These are phyloP conservation scores for Pimephales promelas DNA, from an alignment of 2,113 vertebrate species.

Conservation along the genomic window DNA sequence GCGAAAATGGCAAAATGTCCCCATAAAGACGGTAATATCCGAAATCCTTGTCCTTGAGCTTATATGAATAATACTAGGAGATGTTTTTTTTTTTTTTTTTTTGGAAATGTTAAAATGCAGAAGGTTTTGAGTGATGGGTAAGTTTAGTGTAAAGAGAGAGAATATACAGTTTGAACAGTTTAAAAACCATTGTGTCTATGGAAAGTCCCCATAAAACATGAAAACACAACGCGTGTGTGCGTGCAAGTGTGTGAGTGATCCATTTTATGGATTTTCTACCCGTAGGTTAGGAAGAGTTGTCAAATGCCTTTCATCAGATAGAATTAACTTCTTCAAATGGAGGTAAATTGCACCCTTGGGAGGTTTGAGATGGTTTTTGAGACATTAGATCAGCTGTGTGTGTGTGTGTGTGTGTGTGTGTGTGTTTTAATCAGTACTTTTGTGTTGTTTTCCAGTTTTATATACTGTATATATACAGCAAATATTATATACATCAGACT, in stretches of 20 bases:
- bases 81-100: too few relatives aligned
- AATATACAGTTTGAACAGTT: background rate
- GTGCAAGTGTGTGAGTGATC: background rate
- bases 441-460: too few relatives aligned
- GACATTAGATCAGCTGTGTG: background rate
- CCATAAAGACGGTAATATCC: background rate
- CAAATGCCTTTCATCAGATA: conserved; percentile 60
- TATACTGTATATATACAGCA: too few relatives aligned
- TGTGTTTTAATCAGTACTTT: too few relatives aligned
- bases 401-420: too few relatives aligned
- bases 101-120: too few relatives aligned
- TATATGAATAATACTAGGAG: too few relatives aligned
- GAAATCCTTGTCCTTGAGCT: too few relatives aligned
- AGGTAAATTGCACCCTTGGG: conserved; percentile 64
- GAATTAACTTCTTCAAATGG: conserved; percentile 66
- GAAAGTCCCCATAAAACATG: background rate
- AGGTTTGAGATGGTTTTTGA: conserved; percentile 1
- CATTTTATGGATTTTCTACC: background rate
- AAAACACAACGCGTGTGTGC: background rate
- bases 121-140: background rate
- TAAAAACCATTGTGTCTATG: background rate
- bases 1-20: too few relatives aligned
- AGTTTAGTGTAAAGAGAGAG: background rate
- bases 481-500: too few relatives aligned
- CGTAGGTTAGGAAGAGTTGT: conserved; percentile 49